A percentile compares a stretch with the other conserved stretches of the same genome.
phyloP scores from a whole-genome alignment of 2,888 invertebrate genomes.

The Leucophenga maculata region DNA sequence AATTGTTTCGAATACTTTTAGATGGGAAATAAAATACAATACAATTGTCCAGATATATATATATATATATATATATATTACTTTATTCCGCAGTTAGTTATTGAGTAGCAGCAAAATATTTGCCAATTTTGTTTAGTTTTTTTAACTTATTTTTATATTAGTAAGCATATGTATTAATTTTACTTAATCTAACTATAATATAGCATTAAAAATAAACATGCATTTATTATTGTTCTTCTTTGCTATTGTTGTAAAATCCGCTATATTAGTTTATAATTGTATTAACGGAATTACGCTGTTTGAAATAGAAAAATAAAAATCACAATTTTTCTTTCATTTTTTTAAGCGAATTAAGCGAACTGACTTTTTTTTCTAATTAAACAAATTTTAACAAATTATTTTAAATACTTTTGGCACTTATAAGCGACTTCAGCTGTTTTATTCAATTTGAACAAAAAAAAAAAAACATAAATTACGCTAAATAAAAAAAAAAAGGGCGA shows the following conservation, averaged over 20 bases:
- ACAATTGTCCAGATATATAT: not conserved
- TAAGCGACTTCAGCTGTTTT: not conserved
- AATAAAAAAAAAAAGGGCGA: too few species aligned
- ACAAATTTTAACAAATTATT: not conserved
- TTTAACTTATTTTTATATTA: constrained; percentile 6
- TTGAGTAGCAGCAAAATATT: not conserved
- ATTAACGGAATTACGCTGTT: too few species aligned
- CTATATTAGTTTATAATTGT: too few species aligned
- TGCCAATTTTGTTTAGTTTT: not conserved
- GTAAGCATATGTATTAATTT: constrained; percentile 2
- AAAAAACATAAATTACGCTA: too few species aligned
- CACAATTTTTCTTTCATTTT: too few species aligned
- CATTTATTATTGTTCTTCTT: too few species aligned
- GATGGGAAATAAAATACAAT: too few species aligned
- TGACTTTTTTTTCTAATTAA: not conserved
- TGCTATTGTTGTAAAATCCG: too few species aligned
- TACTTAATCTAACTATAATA: not conserved
- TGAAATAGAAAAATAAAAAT: too few species aligned
- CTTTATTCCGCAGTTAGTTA: not conserved
- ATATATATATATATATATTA: constrained; percentile 3
- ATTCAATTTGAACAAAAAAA: too few species aligned
- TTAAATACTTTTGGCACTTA: not conserved
- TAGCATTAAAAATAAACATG: not conserved
- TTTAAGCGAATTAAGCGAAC: not conserved
- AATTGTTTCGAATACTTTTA: not conserved